Percentiles rank a stretch among this genome's conserved stretches.
Conservation (phyloP, 2,797 vertebrate genomes). For the Xerus rutilus region DNA sequence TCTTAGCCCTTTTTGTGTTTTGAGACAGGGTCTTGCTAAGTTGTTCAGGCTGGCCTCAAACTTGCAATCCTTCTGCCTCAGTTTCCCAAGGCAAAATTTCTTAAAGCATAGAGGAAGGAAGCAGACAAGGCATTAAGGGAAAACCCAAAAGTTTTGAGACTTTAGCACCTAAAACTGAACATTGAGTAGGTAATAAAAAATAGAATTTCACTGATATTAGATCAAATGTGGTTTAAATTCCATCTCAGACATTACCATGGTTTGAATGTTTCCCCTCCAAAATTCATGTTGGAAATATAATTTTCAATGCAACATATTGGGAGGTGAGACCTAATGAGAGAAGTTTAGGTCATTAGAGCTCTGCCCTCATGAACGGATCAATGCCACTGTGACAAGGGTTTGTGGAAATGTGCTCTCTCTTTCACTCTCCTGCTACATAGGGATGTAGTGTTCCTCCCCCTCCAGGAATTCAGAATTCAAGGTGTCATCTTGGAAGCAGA, state of each 20-base stretch:
- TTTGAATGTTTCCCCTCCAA: not conserved
- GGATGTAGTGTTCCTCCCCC: too few relatives aligned
- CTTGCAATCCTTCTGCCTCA: too few relatives aligned
- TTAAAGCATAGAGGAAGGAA: not conserved
- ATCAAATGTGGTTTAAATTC: slow-evolving; percentile 50
- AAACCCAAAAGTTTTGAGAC: not conserved
- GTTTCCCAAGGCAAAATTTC: not conserved
- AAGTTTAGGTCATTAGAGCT: not conserved
- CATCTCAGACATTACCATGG: not conserved
- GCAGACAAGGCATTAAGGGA: slow-evolving; percentile 14
- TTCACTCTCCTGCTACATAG: not conserved
- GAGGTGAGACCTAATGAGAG: not conserved
- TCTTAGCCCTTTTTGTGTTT: too few relatives aligned
- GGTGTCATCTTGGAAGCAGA: not conserved
- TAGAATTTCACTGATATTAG: not conserved
- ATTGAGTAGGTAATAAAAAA: not conserved
- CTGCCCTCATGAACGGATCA: not conserved
- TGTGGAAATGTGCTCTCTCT: not conserved
- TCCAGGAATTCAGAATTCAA: not conserved
- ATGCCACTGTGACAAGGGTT: not conserved
- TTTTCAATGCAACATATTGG: not conserved
- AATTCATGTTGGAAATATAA: not conserved
- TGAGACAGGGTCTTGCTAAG: too few relatives aligned
- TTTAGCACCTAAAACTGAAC: slow-evolving; percentile 29
- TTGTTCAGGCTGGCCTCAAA: too few relatives aligned